phyloP scores from a whole-genome alignment of 2,888 invertebrate species.

The Penaeus monodon region DNA sequence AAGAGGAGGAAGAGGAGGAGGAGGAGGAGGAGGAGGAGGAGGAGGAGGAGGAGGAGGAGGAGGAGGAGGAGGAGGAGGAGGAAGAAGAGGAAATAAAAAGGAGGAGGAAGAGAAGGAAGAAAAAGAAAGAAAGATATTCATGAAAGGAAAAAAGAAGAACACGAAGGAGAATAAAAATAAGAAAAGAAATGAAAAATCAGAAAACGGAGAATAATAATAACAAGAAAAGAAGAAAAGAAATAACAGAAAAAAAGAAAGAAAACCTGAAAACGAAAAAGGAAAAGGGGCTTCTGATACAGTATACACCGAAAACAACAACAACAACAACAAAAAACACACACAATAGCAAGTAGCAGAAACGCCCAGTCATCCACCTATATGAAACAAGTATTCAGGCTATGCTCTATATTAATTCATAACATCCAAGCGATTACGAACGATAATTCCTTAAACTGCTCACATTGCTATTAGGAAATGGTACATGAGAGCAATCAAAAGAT shows the following conservation, averaged over 20 bases:
- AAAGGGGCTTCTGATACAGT: too few species aligned
- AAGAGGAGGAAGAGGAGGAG: not conserved
- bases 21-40: not conserved
- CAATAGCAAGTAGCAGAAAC: too few species aligned
- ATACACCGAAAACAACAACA: too few species aligned
- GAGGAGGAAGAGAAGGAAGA: not conserved
- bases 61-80: not conserved
- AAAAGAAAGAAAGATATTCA: not conserved
- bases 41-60: not conserved
- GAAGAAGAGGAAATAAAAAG: not conserved
- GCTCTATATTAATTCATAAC: too few species aligned
- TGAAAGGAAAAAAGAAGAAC: not conserved
- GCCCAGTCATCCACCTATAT: too few species aligned
- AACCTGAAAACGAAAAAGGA: too few species aligned
- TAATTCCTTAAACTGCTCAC: too few species aligned
- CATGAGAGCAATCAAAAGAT: too few species aligned
- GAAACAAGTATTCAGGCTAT: too few species aligned
- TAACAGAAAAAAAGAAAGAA: not conserved
- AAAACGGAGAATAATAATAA: not conserved
- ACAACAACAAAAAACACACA: too few species aligned
- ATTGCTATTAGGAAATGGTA: too few species aligned
- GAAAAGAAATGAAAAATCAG: not conserved
- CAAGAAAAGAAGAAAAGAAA: not conserved
- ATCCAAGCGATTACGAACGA: too few species aligned
- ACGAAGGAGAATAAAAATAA: not conserved